phyloP scores from a whole-genome alignment of 2,888 invertebrate genomes.

The Phortica magna region DNA sequence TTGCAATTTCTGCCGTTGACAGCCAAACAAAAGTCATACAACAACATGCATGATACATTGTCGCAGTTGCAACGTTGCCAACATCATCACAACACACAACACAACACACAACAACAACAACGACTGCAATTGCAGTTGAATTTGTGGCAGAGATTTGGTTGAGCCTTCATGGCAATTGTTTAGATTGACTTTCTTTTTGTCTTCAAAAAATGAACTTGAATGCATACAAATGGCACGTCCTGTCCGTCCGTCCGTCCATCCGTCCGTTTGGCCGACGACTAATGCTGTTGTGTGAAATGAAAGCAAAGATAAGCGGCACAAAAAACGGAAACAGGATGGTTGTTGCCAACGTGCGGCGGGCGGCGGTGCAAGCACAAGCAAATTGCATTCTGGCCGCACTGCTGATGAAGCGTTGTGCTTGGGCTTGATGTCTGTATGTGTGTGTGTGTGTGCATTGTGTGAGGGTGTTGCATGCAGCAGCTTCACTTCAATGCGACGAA shows the following conservation, averaged over 20 bases:
- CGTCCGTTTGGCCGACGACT: background rate
- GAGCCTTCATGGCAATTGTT: constrained; percentile 54
- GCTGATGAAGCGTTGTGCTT: too few species aligned
- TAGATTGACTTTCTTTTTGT: constrained; percentile 58
- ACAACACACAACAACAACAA: constrained; percentile 42
- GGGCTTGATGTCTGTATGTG: background rate
- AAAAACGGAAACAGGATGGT: constrained; percentile 48
- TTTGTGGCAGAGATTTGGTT: background rate
- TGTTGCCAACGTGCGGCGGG: constrained; percentile 43
- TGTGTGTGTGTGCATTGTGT: background rate
- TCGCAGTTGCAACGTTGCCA: constrained; percentile 59
- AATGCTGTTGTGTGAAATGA: constrained; percentile 59
- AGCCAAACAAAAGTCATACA: constrained; percentile 65
- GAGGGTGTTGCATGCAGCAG: background rate
- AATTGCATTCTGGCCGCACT: constrained; percentile 62
- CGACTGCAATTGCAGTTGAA: constrained; percentile 62
- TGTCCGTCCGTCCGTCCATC: background rate
- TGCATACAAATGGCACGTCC: constrained; percentile 8
- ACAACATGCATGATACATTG: constrained; percentile 67
- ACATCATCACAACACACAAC: constrained; percentile 41
- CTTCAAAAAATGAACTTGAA: constrained; percentile 56
- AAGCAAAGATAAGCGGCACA: constrained; percentile 67
- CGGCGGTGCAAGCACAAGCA: constrained; percentile 35
- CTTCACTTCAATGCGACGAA: background rate
- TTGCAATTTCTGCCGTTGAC: constrained; percentile 68